These are phyloP conservation scores for Sarcophaga caerulescens DNA, from an alignment of 2,888 invertebrate species.

Conservation along the genomic window DNA sequence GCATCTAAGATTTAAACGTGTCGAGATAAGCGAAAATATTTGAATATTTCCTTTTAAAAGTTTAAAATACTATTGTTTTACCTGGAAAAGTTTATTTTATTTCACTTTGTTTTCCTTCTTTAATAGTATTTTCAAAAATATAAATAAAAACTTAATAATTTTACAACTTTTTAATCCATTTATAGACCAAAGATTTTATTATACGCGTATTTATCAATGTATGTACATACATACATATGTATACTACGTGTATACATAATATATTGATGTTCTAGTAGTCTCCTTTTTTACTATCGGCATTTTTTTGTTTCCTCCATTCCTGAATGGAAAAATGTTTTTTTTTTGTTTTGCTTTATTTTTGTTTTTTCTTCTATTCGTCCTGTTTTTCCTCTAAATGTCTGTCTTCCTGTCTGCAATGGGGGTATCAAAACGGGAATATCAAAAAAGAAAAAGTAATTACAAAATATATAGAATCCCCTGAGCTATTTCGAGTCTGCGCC, in stretches of 20 bases:
- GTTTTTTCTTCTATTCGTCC: constrained; percentile 21
- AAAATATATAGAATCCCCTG: constrained; percentile 13
- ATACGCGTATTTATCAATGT: background rate
- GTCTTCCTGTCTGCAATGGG: constrained; percentile 46
- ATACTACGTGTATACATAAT: background rate
- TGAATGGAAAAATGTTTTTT: background rate
- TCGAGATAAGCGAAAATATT: too few relatives aligned
- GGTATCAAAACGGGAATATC: constrained; percentile 12
- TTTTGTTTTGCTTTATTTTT: background rate
- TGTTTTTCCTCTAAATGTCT: constrained; percentile 25
- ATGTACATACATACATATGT: background rate
- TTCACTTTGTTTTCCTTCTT: too few relatives aligned
- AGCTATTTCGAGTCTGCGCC: constrained; percentile 51
- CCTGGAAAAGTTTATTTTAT: too few relatives aligned
- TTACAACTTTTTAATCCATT: too few relatives aligned
- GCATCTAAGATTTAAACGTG: too few relatives aligned
- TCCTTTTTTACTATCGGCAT: constrained; percentile 49
- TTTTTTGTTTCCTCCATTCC: constrained; percentile 19
- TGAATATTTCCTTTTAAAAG: too few relatives aligned
- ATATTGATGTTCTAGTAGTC: background rate
- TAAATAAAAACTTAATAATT: too few relatives aligned
- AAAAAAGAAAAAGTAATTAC: constrained; percentile 15
- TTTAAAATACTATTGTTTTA: too few relatives aligned
- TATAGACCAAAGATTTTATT: too few relatives aligned
- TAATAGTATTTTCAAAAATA: too few relatives aligned